Evolutionary conservation across 2,797 vertebrate genomes (phyloP).

Genomic region (Labroides dimidiatus): DNA sequence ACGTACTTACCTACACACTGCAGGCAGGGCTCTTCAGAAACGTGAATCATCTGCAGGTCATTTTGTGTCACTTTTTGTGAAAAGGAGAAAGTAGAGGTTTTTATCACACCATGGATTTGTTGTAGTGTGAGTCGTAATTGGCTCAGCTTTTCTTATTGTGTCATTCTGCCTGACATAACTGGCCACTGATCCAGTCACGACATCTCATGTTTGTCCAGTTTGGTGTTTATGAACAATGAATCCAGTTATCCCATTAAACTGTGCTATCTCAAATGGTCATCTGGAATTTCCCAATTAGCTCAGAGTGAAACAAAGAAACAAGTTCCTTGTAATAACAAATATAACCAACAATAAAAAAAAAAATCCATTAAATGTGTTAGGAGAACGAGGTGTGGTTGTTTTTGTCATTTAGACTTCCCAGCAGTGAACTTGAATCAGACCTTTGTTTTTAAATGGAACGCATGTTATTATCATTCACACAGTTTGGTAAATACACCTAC

Average conservation of each 20-base stretch:
- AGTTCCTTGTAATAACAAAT: slow-evolving; percentile 1
- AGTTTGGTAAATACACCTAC: no score
- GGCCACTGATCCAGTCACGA: not conserved
- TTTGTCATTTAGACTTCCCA: not conserved
- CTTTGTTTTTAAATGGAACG: no score
- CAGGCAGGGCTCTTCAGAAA: not conserved
- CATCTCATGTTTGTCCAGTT: slow-evolving; percentile 23
- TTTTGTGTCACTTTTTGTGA: not conserved
- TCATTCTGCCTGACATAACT: slow-evolving; percentile 25
- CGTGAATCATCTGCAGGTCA: slow-evolving; percentile 20
- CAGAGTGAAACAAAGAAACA: not conserved
- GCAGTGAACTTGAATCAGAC: not conserved
- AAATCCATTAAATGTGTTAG: not conserved
- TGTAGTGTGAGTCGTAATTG: slow-evolving; percentile 33
- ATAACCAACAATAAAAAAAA: not conserved
- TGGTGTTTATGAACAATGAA: slow-evolving; percentile 7
- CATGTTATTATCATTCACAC: no score
- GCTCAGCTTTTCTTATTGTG: slow-evolving; percentile 21
- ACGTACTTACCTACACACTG: not conserved
- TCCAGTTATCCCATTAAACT: not conserved
- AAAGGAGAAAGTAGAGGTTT: slow-evolving; percentile 37
- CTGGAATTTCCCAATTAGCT: slow-evolving; percentile 22
- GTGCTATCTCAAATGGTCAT: not conserved
- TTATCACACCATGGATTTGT: slow-evolving; percentile 26
- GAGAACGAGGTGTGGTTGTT: not conserved